Evolutionary conservation across 2,888 invertebrate genomes (phyloP).

Genomic region (Monochamus alternatus): DNA sequence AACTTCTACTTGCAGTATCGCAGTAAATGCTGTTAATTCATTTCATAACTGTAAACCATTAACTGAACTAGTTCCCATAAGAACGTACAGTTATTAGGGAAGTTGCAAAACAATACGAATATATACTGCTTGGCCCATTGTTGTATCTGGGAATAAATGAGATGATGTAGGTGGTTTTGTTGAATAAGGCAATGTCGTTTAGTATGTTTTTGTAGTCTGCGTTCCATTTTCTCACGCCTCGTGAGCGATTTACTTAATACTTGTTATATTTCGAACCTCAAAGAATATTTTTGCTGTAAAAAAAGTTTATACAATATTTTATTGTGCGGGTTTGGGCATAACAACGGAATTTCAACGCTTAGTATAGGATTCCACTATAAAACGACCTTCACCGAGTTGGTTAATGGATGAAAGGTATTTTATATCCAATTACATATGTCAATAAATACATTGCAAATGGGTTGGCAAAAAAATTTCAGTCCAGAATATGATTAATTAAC

Average conservation of each 20-base stretch:
- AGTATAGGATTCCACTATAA: no score
- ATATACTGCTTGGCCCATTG: slow-evolving; percentile 13
- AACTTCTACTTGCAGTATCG: not conserved
- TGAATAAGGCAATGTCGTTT: not conserved
- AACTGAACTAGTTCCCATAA: slow-evolving; percentile 32
- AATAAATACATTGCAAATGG: no score
- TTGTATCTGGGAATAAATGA: slow-evolving; percentile 17
- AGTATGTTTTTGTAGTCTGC: not conserved
- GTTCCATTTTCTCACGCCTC: not conserved
- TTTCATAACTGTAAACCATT: slow-evolving; percentile 27
- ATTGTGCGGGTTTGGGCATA: no score
- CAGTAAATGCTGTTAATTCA: slow-evolving; percentile 19
- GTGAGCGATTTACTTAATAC: not conserved
- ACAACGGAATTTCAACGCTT: no score
- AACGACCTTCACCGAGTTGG: no score
- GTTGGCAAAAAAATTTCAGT: no score
- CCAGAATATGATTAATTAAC: no score
- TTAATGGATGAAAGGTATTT: no score
- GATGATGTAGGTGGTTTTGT: not conserved
- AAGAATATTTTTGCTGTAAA: no score
- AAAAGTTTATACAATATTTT: no score
- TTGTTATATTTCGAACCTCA: not conserved
- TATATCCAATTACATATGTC: no score
- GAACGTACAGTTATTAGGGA: slow-evolving; percentile 28
- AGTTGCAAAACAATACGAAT: slow-evolving; percentile 26